A percentile compares a stretch with the other conserved stretches of the same genome.
Evolutionary conservation across 2,113 vertebrate genomes (phyloP).

Genomic region (Hydrochoerus hydrochaeris): DNA sequence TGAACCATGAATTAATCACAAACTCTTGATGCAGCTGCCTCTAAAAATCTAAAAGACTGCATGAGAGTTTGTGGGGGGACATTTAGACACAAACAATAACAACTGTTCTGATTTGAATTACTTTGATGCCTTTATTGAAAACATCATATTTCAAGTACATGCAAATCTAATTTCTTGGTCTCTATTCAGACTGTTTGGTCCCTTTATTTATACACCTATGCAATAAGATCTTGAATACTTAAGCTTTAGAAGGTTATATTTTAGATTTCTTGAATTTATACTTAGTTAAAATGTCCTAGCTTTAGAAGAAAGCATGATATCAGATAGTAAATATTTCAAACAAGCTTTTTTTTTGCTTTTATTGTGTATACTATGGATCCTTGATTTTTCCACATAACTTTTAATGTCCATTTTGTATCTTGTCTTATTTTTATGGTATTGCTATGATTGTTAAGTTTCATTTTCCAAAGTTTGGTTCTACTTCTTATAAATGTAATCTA

Average conservation of each 20-base stretch:
- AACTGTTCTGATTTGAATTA: too few species aligned
- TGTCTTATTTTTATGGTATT: background rate
- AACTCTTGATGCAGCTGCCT: too few species aligned
- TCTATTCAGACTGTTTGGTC: background rate
- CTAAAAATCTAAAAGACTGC: too few species aligned
- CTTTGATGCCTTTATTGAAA: background rate
- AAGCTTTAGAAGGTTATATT: background rate
- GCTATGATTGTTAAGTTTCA: background rate
- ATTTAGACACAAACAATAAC: too few species aligned
- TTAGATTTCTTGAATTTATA: too few species aligned
- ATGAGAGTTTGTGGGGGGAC: too few species aligned
- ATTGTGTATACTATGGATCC: background rate
- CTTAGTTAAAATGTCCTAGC: too few species aligned
- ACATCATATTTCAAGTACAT: background rate
- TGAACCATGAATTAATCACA: too few species aligned
- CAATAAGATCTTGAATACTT: background rate
- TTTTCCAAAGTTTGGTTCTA: background rate
- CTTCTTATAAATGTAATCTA: background rate
- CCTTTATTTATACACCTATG: background rate
- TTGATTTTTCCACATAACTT: background rate
- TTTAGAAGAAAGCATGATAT: background rate
- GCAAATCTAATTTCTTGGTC: background rate
- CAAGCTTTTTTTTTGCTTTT: background rate
- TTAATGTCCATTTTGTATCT: background rate
- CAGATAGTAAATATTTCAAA: background rate